phyloP scores from a whole-genome alignment of 2,797 vertebrate species.

The Rhodeus uyekii region DNA sequence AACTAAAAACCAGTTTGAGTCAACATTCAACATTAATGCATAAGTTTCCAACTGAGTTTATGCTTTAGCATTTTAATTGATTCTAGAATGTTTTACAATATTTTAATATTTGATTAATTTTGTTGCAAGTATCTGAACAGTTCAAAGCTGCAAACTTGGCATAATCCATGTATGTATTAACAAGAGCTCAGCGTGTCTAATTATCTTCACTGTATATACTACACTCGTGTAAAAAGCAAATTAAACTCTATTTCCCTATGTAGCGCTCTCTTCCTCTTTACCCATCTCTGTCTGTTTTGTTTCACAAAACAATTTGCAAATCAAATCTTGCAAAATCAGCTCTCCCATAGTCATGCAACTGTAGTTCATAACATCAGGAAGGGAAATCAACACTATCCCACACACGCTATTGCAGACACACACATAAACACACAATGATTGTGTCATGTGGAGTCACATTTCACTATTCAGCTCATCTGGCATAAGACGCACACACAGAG shows the following conservation, averaged over 20 bases:
- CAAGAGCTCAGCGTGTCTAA: not conserved
- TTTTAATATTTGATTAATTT: slow-evolving; percentile 13
- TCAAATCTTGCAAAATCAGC: slow-evolving; percentile 68
- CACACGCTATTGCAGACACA: slow-evolving; percentile 5
- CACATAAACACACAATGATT: slow-evolving; percentile 10
- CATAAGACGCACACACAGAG: not conserved
- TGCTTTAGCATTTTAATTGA: not conserved
- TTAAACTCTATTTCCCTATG: no score
- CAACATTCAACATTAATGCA: not conserved
- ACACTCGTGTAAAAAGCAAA: not conserved
- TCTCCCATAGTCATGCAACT: slow-evolving; percentile 54
- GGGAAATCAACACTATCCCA: slow-evolving; percentile 51
- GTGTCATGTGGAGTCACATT: slow-evolving; percentile 23
- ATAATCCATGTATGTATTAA: not conserved
- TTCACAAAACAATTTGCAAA: slow-evolving; percentile 72
- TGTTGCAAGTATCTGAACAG: slow-evolving; percentile 2
- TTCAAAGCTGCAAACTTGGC: not conserved
- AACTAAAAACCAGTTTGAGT: not conserved
- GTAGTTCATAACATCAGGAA: slow-evolving; percentile 48
- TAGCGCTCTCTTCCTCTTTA: not conserved
- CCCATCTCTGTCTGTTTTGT: slow-evolving; percentile 3
- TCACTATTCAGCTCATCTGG: slow-evolving; percentile 18
- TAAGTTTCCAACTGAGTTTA: not conserved
- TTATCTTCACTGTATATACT: not conserved
- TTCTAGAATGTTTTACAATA: not conserved